Evolutionary conservation across 2,113 vertebrate genomes (phyloP).

Genomic region (Xenopus tropicalis): DNA sequence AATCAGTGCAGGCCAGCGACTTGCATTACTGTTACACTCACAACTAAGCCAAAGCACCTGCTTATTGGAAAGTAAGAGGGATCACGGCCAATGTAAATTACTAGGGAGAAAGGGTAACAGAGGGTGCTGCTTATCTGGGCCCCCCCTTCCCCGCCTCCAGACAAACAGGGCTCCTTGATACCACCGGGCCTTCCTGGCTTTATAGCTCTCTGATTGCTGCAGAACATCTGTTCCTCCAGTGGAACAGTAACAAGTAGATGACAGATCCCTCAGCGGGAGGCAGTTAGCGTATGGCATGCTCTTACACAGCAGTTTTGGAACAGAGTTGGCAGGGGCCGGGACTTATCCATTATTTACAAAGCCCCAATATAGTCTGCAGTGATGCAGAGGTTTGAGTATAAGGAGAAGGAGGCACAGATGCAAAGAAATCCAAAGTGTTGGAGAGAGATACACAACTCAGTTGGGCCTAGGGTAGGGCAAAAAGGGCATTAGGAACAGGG

Average conservation of each 20-base stretch:
- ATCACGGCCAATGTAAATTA: slow-evolving; percentile 4
- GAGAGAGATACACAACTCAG: neutral
- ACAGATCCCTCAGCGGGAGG: too few relatives aligned
- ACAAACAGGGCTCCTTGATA: neutral
- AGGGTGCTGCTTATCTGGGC: neutral
- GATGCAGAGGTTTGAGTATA: neutral
- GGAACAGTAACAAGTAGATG: neutral
- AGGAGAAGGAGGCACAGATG: neutral
- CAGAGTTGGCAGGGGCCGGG: neutral
- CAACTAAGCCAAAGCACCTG: too few relatives aligned
- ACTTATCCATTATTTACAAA: neutral
- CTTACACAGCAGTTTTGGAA: neutral
- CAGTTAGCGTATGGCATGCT: neutral
- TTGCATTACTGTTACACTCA: too few relatives aligned
- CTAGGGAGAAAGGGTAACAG: neutral
- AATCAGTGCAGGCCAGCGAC: too few relatives aligned
- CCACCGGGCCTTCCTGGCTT: neutral
- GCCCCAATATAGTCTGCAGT: neutral
- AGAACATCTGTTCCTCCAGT: slow-evolving; percentile 6
- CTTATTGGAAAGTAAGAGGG: too few relatives aligned
- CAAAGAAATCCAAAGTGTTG: neutral
- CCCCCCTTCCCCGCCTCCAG: neutral
- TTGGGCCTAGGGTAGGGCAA: too few relatives aligned
- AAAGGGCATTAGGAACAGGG: too few relatives aligned
- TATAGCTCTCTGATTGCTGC: neutral